phyloP scores from a whole-genome alignment of 30 jellyfish, hydroid and myxozoan species.

The Hydractinia symbiolongicarpus region DNA sequence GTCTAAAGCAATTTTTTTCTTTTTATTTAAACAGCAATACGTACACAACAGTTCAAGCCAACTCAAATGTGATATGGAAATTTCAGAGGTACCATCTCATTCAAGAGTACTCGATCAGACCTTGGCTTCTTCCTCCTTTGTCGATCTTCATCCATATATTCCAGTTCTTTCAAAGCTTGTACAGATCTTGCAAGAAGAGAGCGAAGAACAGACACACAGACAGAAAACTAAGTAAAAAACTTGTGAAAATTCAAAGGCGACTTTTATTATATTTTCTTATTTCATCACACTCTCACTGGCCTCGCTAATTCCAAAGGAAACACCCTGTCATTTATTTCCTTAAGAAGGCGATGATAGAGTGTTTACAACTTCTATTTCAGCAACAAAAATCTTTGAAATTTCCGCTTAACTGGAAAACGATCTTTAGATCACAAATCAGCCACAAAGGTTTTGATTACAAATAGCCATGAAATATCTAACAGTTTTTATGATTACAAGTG shows the following conservation, averaged over 20 bases:
- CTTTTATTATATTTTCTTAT: no score
- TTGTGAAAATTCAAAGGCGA: not conserved
- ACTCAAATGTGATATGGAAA: conserved; percentile 72
- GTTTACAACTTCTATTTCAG: no score
- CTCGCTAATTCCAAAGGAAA: no score
- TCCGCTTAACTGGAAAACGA: no score
- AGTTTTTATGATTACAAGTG: no score
- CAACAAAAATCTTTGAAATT: no score
- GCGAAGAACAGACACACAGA: conserved; percentile 29
- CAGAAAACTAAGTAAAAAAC: conserved; percentile 12
- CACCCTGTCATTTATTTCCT: no score
- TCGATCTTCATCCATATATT: conserved; percentile 41
- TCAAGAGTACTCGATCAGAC: conserved; percentile 61
- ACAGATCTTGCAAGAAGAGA: conserved; percentile 8
- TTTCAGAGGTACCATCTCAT: conserved; percentile 80
- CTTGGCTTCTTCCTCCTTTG: conserved; percentile 65
- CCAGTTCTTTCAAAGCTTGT: not conserved
- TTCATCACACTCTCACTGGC: no score
- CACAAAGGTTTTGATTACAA: no score
- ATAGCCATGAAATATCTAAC: no score
- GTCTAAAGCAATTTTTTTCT: not conserved
- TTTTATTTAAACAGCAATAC: conserved; percentile 50
- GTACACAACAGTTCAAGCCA: conserved; percentile 62
- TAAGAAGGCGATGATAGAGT: no score
- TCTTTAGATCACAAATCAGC: no score